These are phyloP conservation scores for Glossophaga mutica DNA, from an alignment of 2,797 vertebrate species.

Conservation along the genomic window DNA sequence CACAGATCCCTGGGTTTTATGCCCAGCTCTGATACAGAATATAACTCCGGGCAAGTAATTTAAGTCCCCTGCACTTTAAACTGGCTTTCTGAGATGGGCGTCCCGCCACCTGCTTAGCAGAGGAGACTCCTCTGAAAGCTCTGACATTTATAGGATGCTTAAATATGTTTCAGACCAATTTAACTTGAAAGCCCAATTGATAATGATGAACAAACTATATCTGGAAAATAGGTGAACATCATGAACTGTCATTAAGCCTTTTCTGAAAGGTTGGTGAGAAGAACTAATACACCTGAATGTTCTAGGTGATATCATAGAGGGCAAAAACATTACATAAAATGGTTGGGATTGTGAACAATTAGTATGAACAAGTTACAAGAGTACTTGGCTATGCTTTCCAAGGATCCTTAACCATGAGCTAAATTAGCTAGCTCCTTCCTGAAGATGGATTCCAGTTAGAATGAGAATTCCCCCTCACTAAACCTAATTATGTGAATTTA, in stretches of 20 bases:
- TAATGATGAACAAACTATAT: conserved; percentile 48
- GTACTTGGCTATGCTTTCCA: background rate
- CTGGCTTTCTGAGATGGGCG: background rate
- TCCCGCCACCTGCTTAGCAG: conserved; percentile 37
- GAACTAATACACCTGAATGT: background rate
- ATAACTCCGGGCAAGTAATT: background rate
- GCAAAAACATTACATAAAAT: background rate
- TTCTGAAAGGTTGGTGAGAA: conserved; percentile 32
- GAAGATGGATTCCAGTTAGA: background rate
- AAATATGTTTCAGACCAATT: conserved; percentile 61
- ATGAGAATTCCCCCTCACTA: background rate
- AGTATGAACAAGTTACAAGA: background rate
- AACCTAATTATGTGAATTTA: background rate
- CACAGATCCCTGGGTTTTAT: conserved; percentile 34
- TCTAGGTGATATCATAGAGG: background rate
- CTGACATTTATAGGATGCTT: conserved; percentile 54
- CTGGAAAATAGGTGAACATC: conserved; percentile 47
- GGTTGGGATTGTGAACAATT: background rate
- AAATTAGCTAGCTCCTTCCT: background rate
- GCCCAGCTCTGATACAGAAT: background rate
- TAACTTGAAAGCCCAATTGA: conserved; percentile 54
- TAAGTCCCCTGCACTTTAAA: background rate
- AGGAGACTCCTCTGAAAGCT: conserved; percentile 23
- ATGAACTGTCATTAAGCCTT: conserved; percentile 10
- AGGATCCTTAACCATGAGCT: background rate